Base-by-base conservation (phyloP, 1,140 invertebrate species). In the Mya arenaria region DNA sequence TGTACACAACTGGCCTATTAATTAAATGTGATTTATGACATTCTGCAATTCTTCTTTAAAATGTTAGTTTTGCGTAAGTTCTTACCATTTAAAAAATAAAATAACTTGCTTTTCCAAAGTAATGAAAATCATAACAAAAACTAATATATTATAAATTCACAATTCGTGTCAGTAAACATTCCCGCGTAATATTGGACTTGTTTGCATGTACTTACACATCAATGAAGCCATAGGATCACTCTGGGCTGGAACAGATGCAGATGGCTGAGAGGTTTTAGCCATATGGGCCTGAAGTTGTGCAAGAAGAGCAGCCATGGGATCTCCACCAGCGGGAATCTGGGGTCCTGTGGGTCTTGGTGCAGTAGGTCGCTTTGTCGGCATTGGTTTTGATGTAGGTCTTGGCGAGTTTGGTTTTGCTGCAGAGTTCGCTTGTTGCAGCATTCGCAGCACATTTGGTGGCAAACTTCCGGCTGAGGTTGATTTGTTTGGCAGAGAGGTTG, bases 261-360 rank as follows among this genome's bases (percentile, higher is more conserved):
- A n/a, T 52, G 25, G 2, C 17, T 52, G 19, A 17, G 25, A n/a
- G 2, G 4, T 23, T 17, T 23, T 23, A 23, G 25, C 19, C 2
- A 52, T 52, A n/a, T 52, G 48, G 19, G 17, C 17, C 48, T 52
- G 48, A 4, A 74, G 19, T 39, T 56, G 34, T 44, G 72, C 72
- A 55, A 74, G 19, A 5, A 74, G 37, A 32, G 58, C 72, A 8
- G 72, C 72, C 5, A 74, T 17, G 13, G 72, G 56, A 32, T 74
- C 39, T 15, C 72, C 55, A 8, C 32, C 52, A 19, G 72, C n/a
- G 48, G 48, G 48, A 17, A 1, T 10, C 17, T n/a, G 17, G 19
- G 48, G 48, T n/a, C 17, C 48, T 17, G 17, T 52, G 19, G 48
- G 48, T 52, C 48, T 17, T 52, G 48, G 48, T 23, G 48, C 19